phyloP scores from a whole-genome alignment of 2,113 vertebrate genomes.

The Syngnathus typhle region DNA sequence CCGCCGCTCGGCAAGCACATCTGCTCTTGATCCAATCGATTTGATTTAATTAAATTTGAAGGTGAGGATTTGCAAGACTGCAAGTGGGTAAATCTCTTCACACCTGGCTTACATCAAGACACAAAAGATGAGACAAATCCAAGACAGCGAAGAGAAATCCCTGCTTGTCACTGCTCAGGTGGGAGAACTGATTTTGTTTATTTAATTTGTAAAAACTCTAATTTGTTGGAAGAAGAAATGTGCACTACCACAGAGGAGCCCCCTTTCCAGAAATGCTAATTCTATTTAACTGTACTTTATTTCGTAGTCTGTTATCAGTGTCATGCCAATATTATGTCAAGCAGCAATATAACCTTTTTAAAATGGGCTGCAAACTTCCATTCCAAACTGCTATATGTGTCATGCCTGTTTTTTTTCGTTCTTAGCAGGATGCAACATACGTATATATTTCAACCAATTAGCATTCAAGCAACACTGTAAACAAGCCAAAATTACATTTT shows the following conservation, averaged over 20 bases:
- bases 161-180: background rate
- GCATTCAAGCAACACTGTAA: too few relatives aligned
- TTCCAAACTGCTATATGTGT: too few relatives aligned
- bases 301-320: too few relatives aligned
- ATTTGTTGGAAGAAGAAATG: slow-evolving; percentile 13
- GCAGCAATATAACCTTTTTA: too few relatives aligned
- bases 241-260: background rate
- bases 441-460: too few relatives aligned
- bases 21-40: slow-evolving; percentile 46
- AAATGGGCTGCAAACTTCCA: too few relatives aligned
- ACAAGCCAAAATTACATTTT: too few relatives aligned
- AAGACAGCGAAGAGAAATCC: background rate
- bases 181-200: background rate
- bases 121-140: slow-evolving; percentile 19
- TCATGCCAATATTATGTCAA: too few relatives aligned
- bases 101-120: slow-evolving; percentile 31
- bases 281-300: too few relatives aligned
- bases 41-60: slow-evolving; percentile 50
- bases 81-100: slow-evolving; percentile 28
- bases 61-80: slow-evolving; percentile 27
- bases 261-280: too few relatives aligned
- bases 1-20: slow-evolving; percentile 18
- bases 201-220: slow-evolving; percentile 7
- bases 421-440: too few relatives aligned
- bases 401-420: too few relatives aligned